Conservation (phyloP, 1,140 invertebrate species). For the Cyclargus thomasi region DNA sequence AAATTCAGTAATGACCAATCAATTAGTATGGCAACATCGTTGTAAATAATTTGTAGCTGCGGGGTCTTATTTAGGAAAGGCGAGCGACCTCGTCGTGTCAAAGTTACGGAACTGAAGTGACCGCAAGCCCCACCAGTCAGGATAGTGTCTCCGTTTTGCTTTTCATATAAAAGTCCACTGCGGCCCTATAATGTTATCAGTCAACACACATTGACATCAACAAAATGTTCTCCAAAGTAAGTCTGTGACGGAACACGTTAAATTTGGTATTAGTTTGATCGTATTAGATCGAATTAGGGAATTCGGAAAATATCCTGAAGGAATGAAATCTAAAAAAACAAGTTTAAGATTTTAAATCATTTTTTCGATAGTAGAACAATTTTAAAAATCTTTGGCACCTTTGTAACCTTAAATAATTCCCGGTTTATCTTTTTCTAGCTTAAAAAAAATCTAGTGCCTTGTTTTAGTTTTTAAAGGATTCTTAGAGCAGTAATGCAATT, state of each 20-base stretch:
- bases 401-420: too few species aligned
- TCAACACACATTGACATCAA: slow-evolving; percentile 67
- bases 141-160: slow-evolving; percentile 61
- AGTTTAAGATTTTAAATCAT: too few species aligned
- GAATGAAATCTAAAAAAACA: too few species aligned
- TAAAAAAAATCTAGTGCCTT: too few species aligned
- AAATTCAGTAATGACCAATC: slow-evolving; percentile 16
- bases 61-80: slow-evolving; percentile 43
- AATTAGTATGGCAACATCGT: slow-evolving; percentile 21
- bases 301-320: too few species aligned
- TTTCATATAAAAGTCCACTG: slow-evolving; percentile 72
- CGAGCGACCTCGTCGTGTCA: slow-evolving; percentile 70
- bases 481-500: too few species aligned
- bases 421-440: too few species aligned
- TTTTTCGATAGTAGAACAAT: too few species aligned
- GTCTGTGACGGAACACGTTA: slow-evolving; percentile 23
- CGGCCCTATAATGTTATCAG: slow-evolving; percentile 64
- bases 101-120: slow-evolving; percentile 71
- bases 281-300: too few species aligned
- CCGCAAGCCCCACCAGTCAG: slow-evolving; percentile 63
- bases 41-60: slow-evolving; percentile 25
- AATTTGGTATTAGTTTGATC: not conserved
- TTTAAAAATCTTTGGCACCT: too few species aligned
- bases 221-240: slow-evolving; percentile 74
- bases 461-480: too few species aligned